Evolutionary conservation across 2,888 invertebrate genomes (phyloP), one percentile per base, ranked within the genome.

Genomic region (Drosophila siamana): DNA sequence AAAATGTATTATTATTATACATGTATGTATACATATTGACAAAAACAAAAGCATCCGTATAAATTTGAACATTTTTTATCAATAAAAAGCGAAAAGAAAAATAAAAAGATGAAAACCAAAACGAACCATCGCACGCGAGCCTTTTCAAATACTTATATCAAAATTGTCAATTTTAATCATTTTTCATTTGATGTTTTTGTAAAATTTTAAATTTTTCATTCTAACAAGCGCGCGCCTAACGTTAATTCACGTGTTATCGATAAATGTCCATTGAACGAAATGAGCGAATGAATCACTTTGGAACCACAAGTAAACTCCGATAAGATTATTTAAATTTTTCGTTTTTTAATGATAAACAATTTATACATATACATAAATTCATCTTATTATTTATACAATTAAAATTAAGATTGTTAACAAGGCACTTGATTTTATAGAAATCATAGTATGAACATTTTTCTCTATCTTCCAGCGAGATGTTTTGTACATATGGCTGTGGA

Each of bases 11-110:
- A 86, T 80, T 88, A 86, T 80, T 86, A 88, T 80, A 88, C 82
- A 85, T 78, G 60, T 64, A 80, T 79, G 71, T 68, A 84, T 74
- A 78, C 67, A 75, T 73, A 73, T 68, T 73, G 48, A 65, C 38
- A 57, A 65, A 28, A 72, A 64, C 22, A 51, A 69, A 56, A 74
- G 55, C 50, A 77, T 66, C 64, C 84, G 51, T 71, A 84, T 86
- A 86, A 84, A 86, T 78, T 83, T 86, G 81, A 87, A 86, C 78
- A 84, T 88, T 85, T 85, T 85, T 85, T 85, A 85, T 88, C 74
- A 85, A 83, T 82, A 78, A 85, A 83, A 86, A 70, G 54, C 59
- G 71, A 81, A 77, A 67, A 38, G 47, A 65, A 75, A 85, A 63
- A 61, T 50, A 74, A 80, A 48, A 65, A 46, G 16, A 61, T 28